These are phyloP conservation scores for Perithous albicinctus DNA, from an alignment of 2,888 invertebrate genomes.

Conservation along the genomic window DNA sequence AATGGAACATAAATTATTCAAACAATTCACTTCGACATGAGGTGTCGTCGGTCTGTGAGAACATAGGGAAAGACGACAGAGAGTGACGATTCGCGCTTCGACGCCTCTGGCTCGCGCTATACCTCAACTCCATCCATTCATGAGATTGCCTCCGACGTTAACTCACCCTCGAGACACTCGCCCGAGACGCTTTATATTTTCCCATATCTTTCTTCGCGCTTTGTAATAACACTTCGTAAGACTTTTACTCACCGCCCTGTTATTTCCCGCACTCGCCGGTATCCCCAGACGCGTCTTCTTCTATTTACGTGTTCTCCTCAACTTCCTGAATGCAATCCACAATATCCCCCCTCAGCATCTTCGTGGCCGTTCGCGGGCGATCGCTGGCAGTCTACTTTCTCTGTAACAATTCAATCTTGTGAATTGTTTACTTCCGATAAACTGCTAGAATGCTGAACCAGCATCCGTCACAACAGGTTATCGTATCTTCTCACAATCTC, in stretches of 20 bases:
- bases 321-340: constrained; percentile 46
- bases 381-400: constrained; percentile 32
- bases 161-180: constrained; percentile 59
- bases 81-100: constrained; percentile 66
- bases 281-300: constrained; percentile 44
- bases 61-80: constrained; percentile 57
- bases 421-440: constrained; percentile 62
- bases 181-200: constrained; percentile 58
- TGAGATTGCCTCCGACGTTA: constrained; percentile 66
- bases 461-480: neutral
- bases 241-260: constrained; percentile 55
- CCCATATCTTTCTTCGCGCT: constrained; percentile 54
- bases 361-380: constrained; percentile 22
- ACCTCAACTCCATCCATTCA: constrained; percentile 61
- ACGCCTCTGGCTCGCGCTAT: constrained; percentile 46
- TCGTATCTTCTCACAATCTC: neutral
- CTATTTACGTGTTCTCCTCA: constrained; percentile 44
- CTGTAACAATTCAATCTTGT: constrained; percentile 60
- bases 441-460: constrained; percentile 37
- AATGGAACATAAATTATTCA: constrained; percentile 63
- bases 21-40: constrained; percentile 64
- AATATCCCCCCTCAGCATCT: constrained; percentile 14
- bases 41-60: constrained; percentile 31
- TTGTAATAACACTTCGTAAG: constrained; percentile 64
- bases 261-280: constrained; percentile 33